Evolutionary conservation across 2,113 vertebrate species (phyloP).

Genomic region (Bubo blakistoni): DNA sequence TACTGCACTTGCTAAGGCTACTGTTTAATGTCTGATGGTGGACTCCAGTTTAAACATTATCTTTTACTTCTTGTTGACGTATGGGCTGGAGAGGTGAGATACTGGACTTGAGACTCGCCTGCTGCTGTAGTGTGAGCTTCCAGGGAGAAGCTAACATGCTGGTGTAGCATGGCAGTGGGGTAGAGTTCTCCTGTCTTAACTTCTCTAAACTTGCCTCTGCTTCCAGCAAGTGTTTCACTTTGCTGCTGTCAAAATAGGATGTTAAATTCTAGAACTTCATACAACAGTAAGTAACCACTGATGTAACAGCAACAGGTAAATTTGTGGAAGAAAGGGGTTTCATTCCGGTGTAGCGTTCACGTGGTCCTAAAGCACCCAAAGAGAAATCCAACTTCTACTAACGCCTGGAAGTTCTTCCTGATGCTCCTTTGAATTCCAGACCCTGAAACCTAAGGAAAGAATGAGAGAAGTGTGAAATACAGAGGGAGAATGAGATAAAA

Average conservation of each 20-base stretch:
- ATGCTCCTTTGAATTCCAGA: neutral
- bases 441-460: neutral
- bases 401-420: neutral
- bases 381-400: neutral
- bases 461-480: neutral
- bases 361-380: neutral
- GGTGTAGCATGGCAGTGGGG: accelerated
- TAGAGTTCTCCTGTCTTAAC: neutral
- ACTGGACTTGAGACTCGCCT: neutral
- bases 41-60: neutral
- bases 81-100: neutral
- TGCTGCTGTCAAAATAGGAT: neutral
- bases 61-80: constrained; percentile 26
- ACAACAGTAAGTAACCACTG: neutral
- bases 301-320: neutral
- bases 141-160: neutral
- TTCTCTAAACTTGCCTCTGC: neutral
- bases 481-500: neutral
- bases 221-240: neutral
- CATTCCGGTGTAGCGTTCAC: accelerated
- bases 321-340: neutral
- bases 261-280: neutral
- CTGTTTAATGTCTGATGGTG: constrained; percentile 16
- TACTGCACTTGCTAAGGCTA: neutral
- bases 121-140: neutral